A percentile compares a stretch with the other conserved stretches of the same genome.
phyloP scores from a whole-genome alignment of 1,140 invertebrate species.

The Chionoecetes opilio region DNA sequence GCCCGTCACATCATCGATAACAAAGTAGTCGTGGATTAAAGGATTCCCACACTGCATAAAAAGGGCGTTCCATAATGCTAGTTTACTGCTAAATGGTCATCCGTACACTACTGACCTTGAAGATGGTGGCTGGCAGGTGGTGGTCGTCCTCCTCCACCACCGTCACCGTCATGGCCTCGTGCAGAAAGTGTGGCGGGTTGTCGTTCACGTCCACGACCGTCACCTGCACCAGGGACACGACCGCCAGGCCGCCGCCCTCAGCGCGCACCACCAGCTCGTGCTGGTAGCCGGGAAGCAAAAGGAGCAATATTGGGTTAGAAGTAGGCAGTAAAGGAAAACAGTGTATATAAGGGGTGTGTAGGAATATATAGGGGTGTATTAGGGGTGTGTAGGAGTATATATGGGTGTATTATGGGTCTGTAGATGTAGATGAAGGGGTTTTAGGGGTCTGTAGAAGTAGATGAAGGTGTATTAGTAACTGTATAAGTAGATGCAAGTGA shows the following conservation, averaged over 20 bases:
- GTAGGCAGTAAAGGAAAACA: no score
- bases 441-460: no score
- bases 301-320: no score
- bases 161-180: slow-evolving; percentile 8
- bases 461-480: no score
- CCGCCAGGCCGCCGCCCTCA: slow-evolving; percentile 25
- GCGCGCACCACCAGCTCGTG: slow-evolving; percentile 62
- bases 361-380: no score
- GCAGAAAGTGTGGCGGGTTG: slow-evolving; percentile 60
- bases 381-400: no score
- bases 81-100: not conserved
- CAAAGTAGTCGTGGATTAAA: not conserved
- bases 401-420: no score
- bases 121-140: slow-evolving; percentile 53
- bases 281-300: not conserved
- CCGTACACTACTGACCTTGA: slow-evolving; percentile 35
- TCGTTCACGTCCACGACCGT: slow-evolving; percentile 68
- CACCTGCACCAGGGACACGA: slow-evolving; percentile 63
- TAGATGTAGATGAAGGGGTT: no score
- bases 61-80: not conserved
- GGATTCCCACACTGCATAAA: not conserved
- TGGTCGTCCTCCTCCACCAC: slow-evolving; percentile 65
- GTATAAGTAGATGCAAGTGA: no score
- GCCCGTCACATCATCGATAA: not conserved
- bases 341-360: no score